Evolutionary conservation across 2,113 vertebrate species (phyloP).

Genomic region (Pterocles orientalis): DNA sequence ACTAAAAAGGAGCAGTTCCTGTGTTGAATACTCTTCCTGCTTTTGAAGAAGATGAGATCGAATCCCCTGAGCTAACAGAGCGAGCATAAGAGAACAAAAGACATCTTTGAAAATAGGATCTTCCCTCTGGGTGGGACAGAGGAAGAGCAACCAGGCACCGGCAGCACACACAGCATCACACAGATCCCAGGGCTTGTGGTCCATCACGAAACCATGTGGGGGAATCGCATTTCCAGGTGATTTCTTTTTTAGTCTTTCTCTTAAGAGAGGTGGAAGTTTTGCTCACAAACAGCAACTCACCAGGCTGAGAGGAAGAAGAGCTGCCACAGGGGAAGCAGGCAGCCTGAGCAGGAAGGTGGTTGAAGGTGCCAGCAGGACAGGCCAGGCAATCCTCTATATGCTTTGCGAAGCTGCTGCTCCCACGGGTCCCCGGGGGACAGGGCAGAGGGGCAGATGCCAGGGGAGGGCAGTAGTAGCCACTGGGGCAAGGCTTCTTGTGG

Average conservation of each 20-base stretch:
- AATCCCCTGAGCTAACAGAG: not conserved
- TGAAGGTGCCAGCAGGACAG: conserved; percentile 89
- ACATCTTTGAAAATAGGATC: not conserved
- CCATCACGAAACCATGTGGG: fast-evolving
- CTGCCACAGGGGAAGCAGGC: conserved; percentile 91
- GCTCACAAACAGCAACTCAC: conserved; percentile 58
- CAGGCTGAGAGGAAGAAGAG: conserved; percentile 82
- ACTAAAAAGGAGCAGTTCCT: too few species aligned
- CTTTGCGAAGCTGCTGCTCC: conserved; percentile 71
- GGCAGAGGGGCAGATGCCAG: conserved; percentile 74
- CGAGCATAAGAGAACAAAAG: too few species aligned
- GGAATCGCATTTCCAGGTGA: not conserved
- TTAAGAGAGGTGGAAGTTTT: not conserved
- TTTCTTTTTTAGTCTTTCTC: not conserved
- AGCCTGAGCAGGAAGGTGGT: conserved; percentile 80
- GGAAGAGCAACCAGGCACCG: not conserved
- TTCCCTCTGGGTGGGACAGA: not conserved
- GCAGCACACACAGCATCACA: not conserved
- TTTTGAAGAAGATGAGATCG: not conserved
- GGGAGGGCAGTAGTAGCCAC: conserved; percentile 82
- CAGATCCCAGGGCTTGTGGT: not conserved
- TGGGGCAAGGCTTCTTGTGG: conserved; percentile 77
- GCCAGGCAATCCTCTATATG: conserved; percentile 74
- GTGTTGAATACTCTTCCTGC: not conserved
- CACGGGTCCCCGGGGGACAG: conserved; percentile 84